Percentiles rank a stretch among this genome's conserved stretches.
Conservation (phyloP, 2,888 invertebrate genomes). For the Xanthostigma xanthostigma region DNA sequence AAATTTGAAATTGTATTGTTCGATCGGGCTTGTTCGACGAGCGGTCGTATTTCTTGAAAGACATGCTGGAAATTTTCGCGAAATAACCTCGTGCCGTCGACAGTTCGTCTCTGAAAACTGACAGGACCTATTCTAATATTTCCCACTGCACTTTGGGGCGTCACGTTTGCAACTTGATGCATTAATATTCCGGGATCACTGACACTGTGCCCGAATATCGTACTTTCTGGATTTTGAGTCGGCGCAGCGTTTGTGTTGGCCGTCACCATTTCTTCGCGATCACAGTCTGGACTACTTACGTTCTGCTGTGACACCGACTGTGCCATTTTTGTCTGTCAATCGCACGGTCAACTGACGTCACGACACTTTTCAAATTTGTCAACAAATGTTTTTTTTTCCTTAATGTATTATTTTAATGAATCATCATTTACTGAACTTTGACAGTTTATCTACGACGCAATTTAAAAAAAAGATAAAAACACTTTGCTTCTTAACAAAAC, state of each 20-base stretch:
- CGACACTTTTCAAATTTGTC: too few relatives aligned
- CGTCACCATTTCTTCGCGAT: too few relatives aligned
- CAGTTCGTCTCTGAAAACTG: constrained; percentile 18
- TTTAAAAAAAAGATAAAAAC: too few relatives aligned
- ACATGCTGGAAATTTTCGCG: constrained; percentile 25
- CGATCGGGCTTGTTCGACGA: constrained; percentile 43
- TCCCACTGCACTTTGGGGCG: neutral
- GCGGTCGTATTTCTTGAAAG: constrained; percentile 48
- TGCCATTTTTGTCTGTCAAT: neutral
- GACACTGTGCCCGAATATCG: neutral
- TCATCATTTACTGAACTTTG: too few relatives aligned
- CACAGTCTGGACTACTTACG: neutral
- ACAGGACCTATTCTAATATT: neutral
- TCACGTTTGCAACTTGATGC: neutral
- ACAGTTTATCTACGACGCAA: too few relatives aligned
- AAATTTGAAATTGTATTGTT: constrained; percentile 19
- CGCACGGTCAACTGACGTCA: too few relatives aligned
- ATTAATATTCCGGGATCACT: neutral
- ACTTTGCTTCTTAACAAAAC: too few relatives aligned
- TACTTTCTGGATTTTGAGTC: neutral
- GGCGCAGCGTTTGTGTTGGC: neutral
- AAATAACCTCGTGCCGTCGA: constrained; percentile 24
- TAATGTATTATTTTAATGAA: too few relatives aligned
- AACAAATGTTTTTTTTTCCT: too few relatives aligned
- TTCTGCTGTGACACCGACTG: neutral